Evolutionary conservation across 2,113 vertebrate genomes (phyloP).

Genomic region (Megaceryle torquata): DNA sequence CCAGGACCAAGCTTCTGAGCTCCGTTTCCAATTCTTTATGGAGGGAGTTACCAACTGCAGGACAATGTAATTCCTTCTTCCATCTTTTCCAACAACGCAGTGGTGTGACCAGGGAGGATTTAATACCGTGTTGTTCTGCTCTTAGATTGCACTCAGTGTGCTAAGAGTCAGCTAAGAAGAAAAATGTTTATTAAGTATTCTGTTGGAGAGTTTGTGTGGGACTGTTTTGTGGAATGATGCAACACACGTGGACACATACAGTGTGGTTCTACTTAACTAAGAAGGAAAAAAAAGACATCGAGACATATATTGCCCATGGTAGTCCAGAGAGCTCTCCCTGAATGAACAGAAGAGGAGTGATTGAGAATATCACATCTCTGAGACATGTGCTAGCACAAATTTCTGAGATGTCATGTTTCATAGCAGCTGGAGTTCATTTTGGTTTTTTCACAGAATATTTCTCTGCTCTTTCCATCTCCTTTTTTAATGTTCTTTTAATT

Average conservation of each 20-base stretch:
- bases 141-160: accelerated
- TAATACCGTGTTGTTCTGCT: not conserved
- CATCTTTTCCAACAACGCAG: not conserved
- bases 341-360: not conserved
- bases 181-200: not conserved
- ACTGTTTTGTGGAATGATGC: not conserved
- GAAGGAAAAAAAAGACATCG: not conserved
- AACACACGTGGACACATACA: accelerated
- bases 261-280: not conserved
- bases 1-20: not conserved
- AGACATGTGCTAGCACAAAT: not conserved
- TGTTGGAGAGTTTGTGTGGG: not conserved
- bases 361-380: not conserved
- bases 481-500: not conserved
- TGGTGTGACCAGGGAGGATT: not conserved
- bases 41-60: not conserved
- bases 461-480: not conserved
- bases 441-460: accelerated
- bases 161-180: not conserved
- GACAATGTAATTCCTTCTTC: not conserved
- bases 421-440: not conserved
- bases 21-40: not conserved
- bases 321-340: not conserved
- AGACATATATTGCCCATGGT: not conserved
- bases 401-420: not conserved